Evolutionary conservation across 2,797 vertebrate species (phyloP), one percentile per base, ranked within the genome.

Genomic region (Crenuchus spilurus): DNA sequence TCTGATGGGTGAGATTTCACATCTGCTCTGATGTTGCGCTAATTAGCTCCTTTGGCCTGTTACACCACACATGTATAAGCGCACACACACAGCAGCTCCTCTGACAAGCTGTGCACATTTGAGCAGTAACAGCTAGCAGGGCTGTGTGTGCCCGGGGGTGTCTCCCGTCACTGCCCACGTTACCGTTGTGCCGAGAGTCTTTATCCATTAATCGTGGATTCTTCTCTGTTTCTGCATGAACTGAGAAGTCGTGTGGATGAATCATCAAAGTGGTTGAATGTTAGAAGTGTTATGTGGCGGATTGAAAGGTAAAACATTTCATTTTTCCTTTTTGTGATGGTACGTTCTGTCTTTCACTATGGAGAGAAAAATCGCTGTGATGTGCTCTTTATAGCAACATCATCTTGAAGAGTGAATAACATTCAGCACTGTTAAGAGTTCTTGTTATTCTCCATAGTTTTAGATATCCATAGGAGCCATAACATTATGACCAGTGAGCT

Each of bases 151-250:
- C 57, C 69, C 22, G n/a, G 31, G 31, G 55, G 20, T 16, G 13
- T 13, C 28, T 51, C 62, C 60, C 31, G 20, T 62, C 31, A 1
- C 49, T 48, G 41, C 24, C 7, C 30, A 35, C 39, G n/a, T 54
- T 28, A 42, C 41, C n/a, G 6, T 51, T 46, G 16, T 48, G 70
- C 60, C 16, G 22, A 52, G 44, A 51, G 37, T 37, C 42, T 18
- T 72, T 62, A 62, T 60, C 57, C 20, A 44, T 62, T 62, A 61
- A 71, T 60, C 69, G 62, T 61, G 69, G 41, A 10, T 39, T 61
- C 55, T 71, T 28, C 54, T 35, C 55, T 8, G 20, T 58, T 58
- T 58, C 55, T 58, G 30, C 20, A 22, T 35, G 20, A 60, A 31
- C 68, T 46, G 68, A 31, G 68, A 46, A 18, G 55, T 61, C 10